Conservation (phyloP, 2,797 vertebrate genomes). For the Danio jaintianensis region DNA sequence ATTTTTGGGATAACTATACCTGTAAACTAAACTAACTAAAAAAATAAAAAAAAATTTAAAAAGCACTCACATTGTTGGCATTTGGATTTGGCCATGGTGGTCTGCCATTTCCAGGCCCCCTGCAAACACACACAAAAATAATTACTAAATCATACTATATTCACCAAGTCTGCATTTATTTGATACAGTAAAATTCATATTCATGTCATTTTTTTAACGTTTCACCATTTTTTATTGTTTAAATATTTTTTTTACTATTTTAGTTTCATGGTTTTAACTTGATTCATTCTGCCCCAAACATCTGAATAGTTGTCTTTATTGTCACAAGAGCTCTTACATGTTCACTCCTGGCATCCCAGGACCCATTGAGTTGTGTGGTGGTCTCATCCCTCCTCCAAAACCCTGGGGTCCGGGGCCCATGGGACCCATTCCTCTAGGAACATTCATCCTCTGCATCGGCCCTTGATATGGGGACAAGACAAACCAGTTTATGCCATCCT, state of each 20-base stretch:
- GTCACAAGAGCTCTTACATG: conserved; percentile 83
- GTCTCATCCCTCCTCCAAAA: conserved; percentile 98
- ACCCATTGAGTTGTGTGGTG: conserved; percentile 97
- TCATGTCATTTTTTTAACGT: no score
- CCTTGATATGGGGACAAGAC: conserved; percentile 88
- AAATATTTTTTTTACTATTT: no score
- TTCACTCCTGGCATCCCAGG: conserved; percentile 98
- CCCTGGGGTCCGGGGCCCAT: conserved; percentile 98
- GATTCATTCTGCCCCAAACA: neutral
- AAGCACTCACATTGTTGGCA: conserved; percentile 94
- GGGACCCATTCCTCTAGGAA: conserved; percentile 96
- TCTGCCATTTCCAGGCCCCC: conserved; percentile 93
- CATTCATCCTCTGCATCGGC: conserved; percentile 98
- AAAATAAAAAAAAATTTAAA: neutral
- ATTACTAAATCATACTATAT: no score
- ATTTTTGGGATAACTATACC: no score
- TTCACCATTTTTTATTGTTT: no score
- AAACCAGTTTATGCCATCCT: neutral
- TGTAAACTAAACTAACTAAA: neutral
- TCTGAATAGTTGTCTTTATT: neutral
- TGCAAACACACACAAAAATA: conserved; percentile 64
- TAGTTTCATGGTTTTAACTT: no score
- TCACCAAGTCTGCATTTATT: neutral
- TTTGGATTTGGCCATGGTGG: conserved; percentile 98
- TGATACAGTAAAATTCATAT: neutral